Base-by-base conservation (phyloP, 2,888 invertebrate genomes). In the Autographa gamma region DNA sequence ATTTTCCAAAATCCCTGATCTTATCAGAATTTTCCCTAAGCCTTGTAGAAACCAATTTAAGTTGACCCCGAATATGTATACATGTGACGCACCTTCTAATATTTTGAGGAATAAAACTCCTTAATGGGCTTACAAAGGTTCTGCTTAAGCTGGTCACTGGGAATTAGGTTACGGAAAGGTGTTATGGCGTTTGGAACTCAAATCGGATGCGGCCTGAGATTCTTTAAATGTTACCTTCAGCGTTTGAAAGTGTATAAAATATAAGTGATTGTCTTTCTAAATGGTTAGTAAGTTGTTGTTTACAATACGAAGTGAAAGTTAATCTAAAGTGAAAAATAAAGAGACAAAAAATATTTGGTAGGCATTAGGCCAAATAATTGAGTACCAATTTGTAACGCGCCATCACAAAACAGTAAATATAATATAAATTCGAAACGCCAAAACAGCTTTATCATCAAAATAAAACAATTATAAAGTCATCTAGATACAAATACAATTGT, bases 1-100 rank as follows among this genome's bases (percentile, higher is more conserved):
- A 87, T 88, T n/a, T 86, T 79, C 76, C 76, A 61, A 83, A 82
- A 80, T 84, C 83, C 86, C 81, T 69, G 85, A 87, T 87, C 82
- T 85, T 85, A 87, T 87, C 86, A 82, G 83, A 80, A 81, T 84
- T 84, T 82, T 79, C 85, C 81, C 80, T 74, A 71, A 76, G 75
- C 68, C 70, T 65, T 71, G 74, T 78, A 62, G 8, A 62, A 48
- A 73, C 86, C 62, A 73, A 62, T 73, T 60, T 70, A 69, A 67
- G 32, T 70, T 71, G 83, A 73, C 69, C 84, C 60, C 34, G 56
- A 69, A 64, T 62, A 63, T 34, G 54, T 56, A 25, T 56, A 56
- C 25, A 19, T 56, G 54, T 56, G 25, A 69, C 63, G 60, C 67
- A 79, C 69, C 63, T 76, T 61, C 56, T 48, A 25, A 69, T 69